These are phyloP conservation scores for Pristionchus arcanus DNA, from an alignment of 2,888 invertebrate species.

Conservation along the genomic window DNA sequence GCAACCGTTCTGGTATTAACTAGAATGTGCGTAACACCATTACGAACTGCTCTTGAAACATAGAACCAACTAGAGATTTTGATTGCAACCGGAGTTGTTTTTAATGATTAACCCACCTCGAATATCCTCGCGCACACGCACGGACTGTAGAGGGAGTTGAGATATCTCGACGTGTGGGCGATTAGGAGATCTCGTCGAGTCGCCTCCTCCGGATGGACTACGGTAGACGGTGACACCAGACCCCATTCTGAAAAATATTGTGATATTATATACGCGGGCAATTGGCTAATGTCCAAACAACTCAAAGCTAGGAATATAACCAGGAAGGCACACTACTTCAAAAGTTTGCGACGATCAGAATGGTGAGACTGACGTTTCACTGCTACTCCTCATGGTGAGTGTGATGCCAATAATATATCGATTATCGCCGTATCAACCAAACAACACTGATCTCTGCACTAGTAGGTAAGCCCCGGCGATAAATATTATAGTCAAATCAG, in stretches of 20 bases:
- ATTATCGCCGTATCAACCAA: background rate
- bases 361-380: background rate
- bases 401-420: background rate
- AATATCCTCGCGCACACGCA: conserved; percentile 61
- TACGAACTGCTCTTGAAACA: too few species aligned
- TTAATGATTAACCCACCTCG: conserved; percentile 55
- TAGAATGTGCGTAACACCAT: too few species aligned
- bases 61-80: too few species aligned
- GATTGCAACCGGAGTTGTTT: too few species aligned
- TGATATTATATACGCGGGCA: too few species aligned
- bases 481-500: too few species aligned
- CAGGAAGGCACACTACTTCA: too few species aligned
- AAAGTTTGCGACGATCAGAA: background rate
- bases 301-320: too few species aligned
- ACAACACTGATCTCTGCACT: background rate
- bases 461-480: too few species aligned
- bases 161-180: conserved; percentile 88
- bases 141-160: conserved; percentile 85
- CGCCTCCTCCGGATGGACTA: conserved; percentile 87
- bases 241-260: conserved; percentile 82
- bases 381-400: background rate
- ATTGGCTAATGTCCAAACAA: too few species aligned
- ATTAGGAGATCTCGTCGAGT: conserved; percentile 86
- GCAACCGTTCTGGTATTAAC: too few species aligned
- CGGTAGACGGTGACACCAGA: conserved; percentile 84